These are phyloP conservation scores for Tachysurus fulvidraco DNA, from an alignment of 2,113 vertebrate species.

Conservation along the genomic window DNA sequence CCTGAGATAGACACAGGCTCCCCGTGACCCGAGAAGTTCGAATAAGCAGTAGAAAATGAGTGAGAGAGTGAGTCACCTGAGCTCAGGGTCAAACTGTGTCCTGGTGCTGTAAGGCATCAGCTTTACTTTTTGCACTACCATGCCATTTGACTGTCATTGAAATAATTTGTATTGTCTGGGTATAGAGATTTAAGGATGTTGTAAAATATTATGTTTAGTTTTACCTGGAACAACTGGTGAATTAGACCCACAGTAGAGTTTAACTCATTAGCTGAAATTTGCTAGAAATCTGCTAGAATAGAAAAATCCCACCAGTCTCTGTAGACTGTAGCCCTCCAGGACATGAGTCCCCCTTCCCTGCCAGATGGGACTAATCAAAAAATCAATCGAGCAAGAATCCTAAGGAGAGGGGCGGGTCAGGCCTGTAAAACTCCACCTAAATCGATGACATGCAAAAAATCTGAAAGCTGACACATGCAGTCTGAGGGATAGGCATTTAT, in stretches of 20 bases:
- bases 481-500: conserved; percentile 18
- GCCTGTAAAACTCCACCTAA: conserved; percentile 35
- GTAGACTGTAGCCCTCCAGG: background rate
- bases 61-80: background rate
- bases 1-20: too few relatives aligned
- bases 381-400: conserved; percentile 52
- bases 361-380: conserved; percentile 51
- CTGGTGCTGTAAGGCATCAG: background rate
- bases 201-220: background rate
- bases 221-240: background rate
- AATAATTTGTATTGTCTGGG: background rate
- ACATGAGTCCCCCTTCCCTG: background rate
- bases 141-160: background rate
- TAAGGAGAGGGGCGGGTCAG: conserved; percentile 6
- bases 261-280: background rate
- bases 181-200: too few relatives aligned
- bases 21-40: too few relatives aligned
- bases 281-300: background rate
- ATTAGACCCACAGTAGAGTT: background rate
- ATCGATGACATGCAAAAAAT: conserved; percentile 58
- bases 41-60: too few relatives aligned
- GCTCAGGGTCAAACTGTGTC: background rate
- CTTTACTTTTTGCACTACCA: background rate
- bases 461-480: conserved; percentile 39
- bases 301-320: background rate